phyloP scores from a whole-genome alignment of 2,113 vertebrate species.

The Prunella himalayana region DNA sequence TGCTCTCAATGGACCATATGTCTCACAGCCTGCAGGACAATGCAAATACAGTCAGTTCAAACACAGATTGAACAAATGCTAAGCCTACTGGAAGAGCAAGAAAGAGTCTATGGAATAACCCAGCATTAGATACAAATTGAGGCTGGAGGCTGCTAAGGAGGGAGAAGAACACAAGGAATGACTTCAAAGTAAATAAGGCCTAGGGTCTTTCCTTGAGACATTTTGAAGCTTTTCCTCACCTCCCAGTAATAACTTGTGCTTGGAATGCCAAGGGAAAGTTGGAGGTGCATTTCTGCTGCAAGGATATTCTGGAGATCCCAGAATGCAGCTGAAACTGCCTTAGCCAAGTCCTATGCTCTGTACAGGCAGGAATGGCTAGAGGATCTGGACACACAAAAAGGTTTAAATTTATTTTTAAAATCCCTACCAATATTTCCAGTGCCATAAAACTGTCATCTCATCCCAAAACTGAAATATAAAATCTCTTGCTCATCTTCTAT shows the following conservation, averaged over 20 bases:
- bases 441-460: background rate
- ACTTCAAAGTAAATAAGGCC: background rate
- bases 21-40: constrained; percentile 13
- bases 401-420: background rate
- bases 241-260: background rate
- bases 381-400: background rate
- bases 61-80: background rate
- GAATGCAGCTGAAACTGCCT: background rate
- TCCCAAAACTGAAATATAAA: background rate
- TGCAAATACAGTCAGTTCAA: background rate
- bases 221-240: background rate
- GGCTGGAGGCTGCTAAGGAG: background rate
- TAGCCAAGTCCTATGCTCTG: background rate
- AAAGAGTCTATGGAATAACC: background rate
- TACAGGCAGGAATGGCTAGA: background rate
- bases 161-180: background rate
- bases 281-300: background rate
- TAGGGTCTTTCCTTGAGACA: background rate
- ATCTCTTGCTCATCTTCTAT: background rate
- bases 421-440: background rate
- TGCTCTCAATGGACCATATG: background rate
- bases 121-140: background rate
- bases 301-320: background rate
- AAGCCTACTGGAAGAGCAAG: background rate
- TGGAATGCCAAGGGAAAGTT: background rate